Evolutionary conservation across 1,140 invertebrate genomes (phyloP).

Genomic region (Hylyphantes graminicola): DNA sequence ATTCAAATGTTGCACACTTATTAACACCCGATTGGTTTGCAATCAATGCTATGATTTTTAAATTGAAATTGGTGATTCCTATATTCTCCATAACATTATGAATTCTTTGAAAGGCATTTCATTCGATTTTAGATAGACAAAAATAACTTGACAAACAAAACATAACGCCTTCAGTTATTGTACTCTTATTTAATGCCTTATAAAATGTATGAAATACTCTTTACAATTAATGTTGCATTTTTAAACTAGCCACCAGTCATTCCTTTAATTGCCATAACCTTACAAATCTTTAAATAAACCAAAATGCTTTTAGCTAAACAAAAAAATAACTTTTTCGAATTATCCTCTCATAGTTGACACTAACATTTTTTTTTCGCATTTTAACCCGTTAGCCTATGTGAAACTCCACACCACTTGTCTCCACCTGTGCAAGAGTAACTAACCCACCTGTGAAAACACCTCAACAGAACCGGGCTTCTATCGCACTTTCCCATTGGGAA

Average conservation of each 20-base stretch:
- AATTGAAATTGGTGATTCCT: no score
- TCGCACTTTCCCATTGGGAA: constrained; percentile 37
- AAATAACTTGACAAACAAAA: no score
- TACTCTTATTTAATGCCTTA: no score
- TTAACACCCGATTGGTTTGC: no score
- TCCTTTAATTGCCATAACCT: constrained; percentile 11
- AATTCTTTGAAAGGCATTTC: no score
- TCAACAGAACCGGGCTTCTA: constrained; percentile 40
- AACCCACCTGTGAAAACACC: constrained; percentile 56
- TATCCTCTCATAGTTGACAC: constrained; percentile 58
- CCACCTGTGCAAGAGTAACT: constrained; percentile 56
- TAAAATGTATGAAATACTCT: no score
- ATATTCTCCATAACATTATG: no score
- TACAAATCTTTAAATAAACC: not conserved
- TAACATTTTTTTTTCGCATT: constrained; percentile 58
- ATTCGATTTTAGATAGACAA: no score
- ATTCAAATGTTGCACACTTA: no score
- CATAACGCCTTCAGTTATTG: no score
- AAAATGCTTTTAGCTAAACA: constrained; percentile 42
- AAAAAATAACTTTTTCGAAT: constrained; percentile 26
- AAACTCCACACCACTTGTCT: constrained; percentile 44
- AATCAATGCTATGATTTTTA: no score
- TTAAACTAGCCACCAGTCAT: not conserved
- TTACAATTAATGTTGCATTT: not conserved
- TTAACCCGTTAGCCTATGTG: constrained; percentile 56